Evolutionary conservation across 2,888 invertebrate genomes (phyloP), one percentile per base, ranked within the genome.

Genomic region (Empis stercorea): DNA sequence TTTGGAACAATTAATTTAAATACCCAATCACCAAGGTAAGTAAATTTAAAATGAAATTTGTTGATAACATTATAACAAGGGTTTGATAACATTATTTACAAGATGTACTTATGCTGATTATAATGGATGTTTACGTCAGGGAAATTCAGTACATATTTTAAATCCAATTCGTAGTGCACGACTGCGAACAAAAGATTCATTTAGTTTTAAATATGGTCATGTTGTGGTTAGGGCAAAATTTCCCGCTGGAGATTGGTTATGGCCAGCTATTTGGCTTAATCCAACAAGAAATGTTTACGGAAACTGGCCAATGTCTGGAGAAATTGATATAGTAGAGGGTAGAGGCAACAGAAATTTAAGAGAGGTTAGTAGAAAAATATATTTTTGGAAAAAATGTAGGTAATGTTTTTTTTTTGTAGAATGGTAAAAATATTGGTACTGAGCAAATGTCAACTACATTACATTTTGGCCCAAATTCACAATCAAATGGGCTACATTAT

Each of bases 231-330:
- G 76, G 45, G 83, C 82, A 2, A 80, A 79, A 62, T 68, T 80
- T 70, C 82, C 84, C 2, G 70, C 74, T 32, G 84, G 84, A 15
- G 83, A 84, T 63, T 83, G 83, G 83, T 37, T 56, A 10, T 51
- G 54, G 52, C 56, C 56, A 39, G 81, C 82, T 30, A 75, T 84
- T 53, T 83, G 82, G 83, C 60, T 84, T 64, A 68, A 81, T 72
- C 84, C 84, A 2, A 69, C 73, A 1, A 61, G 72, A 59, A 73
- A 1, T 57, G 62, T 61, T 0, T 84, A 84, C 60, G 81, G 83
- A 3, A 63, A 68, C 1, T 84, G 83, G 83, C 83, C 83, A 1
- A 61, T 76, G 5, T 82, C 81, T 17, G 84, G 84, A 5, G 83
- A 84, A 68, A 83, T 84, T 50, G 82, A 84, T 59, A 63, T 85